Conservation (phyloP, 2,888 invertebrate genomes). For the Trachelus stipa region DNA sequence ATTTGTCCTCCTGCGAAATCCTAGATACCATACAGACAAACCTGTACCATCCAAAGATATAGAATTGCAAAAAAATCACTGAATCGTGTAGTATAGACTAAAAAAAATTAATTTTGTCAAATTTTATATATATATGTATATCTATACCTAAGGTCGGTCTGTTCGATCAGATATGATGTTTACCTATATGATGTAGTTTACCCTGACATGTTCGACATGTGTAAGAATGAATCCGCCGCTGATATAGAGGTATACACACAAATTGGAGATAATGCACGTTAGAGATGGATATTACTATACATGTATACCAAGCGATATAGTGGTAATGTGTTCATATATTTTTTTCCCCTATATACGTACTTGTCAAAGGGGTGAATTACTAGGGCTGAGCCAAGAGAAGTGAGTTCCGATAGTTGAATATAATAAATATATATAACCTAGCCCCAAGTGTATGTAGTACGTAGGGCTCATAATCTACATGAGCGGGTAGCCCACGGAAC, state of each 20-base stretch:
- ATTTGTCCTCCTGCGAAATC: too few species aligned
- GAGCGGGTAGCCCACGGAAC: conserved; percentile 25
- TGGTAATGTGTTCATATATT: background rate
- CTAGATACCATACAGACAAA: too few species aligned
- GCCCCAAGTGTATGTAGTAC: background rate
- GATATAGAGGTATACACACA: conserved; percentile 23
- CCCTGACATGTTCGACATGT: conserved; percentile 14
- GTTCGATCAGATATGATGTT: background rate
- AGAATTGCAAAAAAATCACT: background rate
- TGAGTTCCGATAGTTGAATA: background rate
- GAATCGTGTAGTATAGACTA: background rate
- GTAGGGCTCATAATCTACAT: conserved; percentile 18
- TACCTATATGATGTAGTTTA: background rate
- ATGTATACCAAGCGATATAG: background rate
- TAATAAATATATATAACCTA: background rate
- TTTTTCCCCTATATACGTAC: background rate
- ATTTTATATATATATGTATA: background rate
- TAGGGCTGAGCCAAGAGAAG: background rate
- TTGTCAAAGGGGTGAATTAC: background rate
- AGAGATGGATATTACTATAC: background rate
- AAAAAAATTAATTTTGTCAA: background rate
- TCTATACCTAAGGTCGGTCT: background rate
- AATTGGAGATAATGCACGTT: conserved; percentile 18
- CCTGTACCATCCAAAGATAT: background rate
- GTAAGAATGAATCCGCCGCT: conserved; percentile 21